phyloP scores from a whole-genome alignment of 2,797 vertebrate genomes.

The Limnodromus scolopaceus region DNA sequence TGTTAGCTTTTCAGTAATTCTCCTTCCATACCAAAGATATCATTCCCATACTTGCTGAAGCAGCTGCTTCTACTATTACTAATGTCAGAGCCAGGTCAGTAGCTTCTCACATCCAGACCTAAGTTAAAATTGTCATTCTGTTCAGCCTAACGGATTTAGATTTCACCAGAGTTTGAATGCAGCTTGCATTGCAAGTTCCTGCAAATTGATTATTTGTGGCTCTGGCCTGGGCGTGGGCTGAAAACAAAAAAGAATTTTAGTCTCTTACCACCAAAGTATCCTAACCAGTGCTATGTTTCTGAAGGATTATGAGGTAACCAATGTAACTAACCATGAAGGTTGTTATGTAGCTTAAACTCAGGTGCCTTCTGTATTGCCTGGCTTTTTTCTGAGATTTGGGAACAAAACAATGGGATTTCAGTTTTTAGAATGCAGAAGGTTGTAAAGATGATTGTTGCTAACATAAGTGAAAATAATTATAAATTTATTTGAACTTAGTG shows the following conservation, averaged over 20 bases:
- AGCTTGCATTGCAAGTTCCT: neutral
- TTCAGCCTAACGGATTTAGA: neutral
- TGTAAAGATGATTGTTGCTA: neutral
- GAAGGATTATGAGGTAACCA: neutral
- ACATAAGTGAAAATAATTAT: neutral
- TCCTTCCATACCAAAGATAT: neutral
- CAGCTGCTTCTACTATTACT: neutral
- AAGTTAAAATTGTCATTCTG: neutral
- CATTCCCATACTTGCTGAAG: neutral
- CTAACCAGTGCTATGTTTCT: neutral
- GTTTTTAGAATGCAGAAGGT: neutral
- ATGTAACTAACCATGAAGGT: neutral
- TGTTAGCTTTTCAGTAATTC: neutral
- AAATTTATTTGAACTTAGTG: neutral
- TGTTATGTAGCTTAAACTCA: neutral
- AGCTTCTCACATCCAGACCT: neutral
- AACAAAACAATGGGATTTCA: neutral
- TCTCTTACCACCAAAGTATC: neutral
- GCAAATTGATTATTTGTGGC: neutral
- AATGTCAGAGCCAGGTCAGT: neutral
- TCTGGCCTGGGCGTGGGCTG: neutral
- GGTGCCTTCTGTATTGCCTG: rapidly evolving
- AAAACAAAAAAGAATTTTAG: neutral
- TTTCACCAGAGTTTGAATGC: neutral
- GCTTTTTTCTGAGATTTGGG: neutral